A percentile compares a stretch with the other conserved stretches of the same genome.
These are phyloP conservation scores for Eugnorisma glareosa DNA, from an alignment of 2,888 invertebrate species.

Conservation along the genomic window DNA sequence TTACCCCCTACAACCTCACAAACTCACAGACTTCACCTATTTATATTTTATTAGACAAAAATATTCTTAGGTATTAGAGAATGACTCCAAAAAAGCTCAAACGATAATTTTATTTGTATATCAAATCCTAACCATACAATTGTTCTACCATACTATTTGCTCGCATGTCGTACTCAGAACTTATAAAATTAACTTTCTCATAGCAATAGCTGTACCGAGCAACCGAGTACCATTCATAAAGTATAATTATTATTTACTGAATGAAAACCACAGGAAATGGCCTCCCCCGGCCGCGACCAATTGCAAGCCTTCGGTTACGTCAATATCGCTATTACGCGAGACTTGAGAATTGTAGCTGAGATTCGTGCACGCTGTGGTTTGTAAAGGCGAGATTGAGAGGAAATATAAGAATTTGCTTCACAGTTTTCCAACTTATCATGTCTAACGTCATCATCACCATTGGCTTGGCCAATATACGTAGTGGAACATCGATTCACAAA, in stretches of 20 bases:
- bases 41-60: not conserved
- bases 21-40: too few species aligned
- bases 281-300: constrained; percentile 70
- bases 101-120: not conserved
- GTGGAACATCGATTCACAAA: not conserved
- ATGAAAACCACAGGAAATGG: constrained; percentile 79
- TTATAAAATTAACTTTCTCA: constrained; percentile 73
- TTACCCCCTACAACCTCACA: too few species aligned
- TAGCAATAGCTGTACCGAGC: constrained; percentile 63
- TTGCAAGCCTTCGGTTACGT: constrained; percentile 76
- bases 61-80: not conserved
- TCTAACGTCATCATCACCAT: not conserved
- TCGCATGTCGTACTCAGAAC: constrained; percentile 38
- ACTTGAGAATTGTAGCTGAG: constrained; percentile 53
- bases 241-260: constrained; percentile 77
- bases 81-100: not conserved
- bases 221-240: constrained; percentile 71
- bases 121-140: constrained; percentile 15
- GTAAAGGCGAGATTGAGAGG: constrained; percentile 16
- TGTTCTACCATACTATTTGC: constrained; percentile 45
- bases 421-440: not conserved
- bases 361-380: constrained; percentile 49
- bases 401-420: not conserved
- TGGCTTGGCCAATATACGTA: not conserved
- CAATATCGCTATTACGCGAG: constrained; percentile 62